Conservation (phyloP, 2,113 vertebrate genomes). For the Uropsilus gracilis region DNA sequence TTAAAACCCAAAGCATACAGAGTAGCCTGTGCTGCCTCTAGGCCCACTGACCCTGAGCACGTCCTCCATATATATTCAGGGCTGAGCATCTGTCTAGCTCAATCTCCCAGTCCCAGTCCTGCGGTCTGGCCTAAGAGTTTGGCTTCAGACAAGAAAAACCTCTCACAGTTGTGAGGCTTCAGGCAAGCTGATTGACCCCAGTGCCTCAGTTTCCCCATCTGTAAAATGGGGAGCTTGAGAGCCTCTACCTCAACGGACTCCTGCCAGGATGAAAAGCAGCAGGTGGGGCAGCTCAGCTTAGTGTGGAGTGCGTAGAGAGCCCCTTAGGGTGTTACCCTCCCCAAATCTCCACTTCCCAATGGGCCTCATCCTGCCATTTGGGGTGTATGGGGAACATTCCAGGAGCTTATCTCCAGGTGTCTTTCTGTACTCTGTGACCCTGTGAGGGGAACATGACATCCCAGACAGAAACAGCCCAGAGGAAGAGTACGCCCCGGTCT, state of each 20-base stretch:
- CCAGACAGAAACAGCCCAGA: not conserved
- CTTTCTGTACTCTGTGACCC: not conserved
- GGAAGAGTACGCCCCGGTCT: accelerated
- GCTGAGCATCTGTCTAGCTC: accelerated
- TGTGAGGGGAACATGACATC: not conserved
- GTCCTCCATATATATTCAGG: accelerated
- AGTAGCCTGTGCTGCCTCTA: too few species aligned
- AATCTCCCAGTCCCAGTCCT: not conserved
- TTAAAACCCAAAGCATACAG: not conserved
- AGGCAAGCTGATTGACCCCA: accelerated
- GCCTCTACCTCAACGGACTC: accelerated
- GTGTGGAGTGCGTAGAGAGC: accelerated
- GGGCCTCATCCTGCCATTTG: too few species aligned
- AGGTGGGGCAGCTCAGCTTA: not conserved
- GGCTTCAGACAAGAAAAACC: not conserved
- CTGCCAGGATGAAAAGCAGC: too few species aligned
- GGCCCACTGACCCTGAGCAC: not conserved
- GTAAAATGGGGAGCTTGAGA: accelerated
- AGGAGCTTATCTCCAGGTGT: not conserved
- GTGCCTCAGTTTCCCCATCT: not conserved
- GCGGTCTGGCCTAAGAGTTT: accelerated
- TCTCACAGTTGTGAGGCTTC: not conserved
- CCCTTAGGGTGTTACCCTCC: not conserved
- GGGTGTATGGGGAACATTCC: accelerated
- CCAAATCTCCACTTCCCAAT: accelerated